Evolutionary conservation across 2,113 vertebrate species (phyloP).

Genomic region (Proteles cristata): DNA sequence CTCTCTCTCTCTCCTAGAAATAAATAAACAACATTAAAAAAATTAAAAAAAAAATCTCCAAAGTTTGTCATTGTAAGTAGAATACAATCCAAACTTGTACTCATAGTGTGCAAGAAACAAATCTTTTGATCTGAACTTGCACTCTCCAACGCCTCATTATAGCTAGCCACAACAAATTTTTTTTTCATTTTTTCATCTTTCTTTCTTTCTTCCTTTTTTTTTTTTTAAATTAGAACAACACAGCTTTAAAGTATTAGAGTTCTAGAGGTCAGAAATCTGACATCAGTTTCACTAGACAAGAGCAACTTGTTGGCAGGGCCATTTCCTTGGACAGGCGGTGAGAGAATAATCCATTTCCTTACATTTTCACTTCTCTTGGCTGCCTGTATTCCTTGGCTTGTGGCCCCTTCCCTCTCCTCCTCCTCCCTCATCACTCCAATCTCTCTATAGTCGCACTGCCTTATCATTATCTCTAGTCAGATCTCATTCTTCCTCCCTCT

Average conservation of each 20-base stretch:
- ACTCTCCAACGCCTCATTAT: background rate
- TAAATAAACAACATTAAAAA: too few relatives aligned
- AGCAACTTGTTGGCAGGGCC: background rate
- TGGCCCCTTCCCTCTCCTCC: background rate
- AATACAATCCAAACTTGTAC: background rate
- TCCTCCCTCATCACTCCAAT: background rate
- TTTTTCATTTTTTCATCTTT: background rate
- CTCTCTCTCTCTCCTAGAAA: too few relatives aligned
- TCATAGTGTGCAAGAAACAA: background rate
- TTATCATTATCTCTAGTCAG: background rate
- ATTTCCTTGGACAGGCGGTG: background rate
- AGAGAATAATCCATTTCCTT: background rate
- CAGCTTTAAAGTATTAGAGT: background rate
- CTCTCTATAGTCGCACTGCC: background rate
- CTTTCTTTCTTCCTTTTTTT: background rate
- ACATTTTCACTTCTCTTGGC: too few relatives aligned
- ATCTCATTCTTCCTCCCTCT: background rate
- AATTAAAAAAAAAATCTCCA: background rate
- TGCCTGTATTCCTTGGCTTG: background rate
- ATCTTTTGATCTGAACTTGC: background rate
- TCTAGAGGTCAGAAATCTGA: background rate
- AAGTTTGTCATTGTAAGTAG: background rate
- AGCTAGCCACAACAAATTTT: background rate
- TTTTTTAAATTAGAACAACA: background rate
- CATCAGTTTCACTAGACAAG: background rate